Evolutionary conservation across 2,797 vertebrate genomes (phyloP).

Genomic region (Calcarius lapponicus): DNA sequence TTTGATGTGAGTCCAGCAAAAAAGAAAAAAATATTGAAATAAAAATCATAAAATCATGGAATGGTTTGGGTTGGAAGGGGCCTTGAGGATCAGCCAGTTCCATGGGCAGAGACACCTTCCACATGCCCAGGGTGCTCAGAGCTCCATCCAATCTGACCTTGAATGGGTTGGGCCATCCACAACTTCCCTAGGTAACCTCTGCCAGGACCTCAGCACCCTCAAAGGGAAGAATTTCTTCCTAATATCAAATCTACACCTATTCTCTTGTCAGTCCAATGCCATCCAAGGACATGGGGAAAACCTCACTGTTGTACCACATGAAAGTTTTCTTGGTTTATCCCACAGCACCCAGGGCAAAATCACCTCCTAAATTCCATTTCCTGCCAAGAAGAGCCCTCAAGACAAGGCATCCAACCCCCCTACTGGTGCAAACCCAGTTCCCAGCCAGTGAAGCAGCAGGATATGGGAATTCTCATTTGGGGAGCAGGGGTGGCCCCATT

Average conservation of each 20-base stretch:
- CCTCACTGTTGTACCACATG: rapidly evolving
- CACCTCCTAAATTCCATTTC: not conserved
- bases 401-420: not conserved
- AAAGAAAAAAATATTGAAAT: not conserved
- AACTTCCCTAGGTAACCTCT: not conserved
- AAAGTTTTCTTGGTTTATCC: not conserved
- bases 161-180: not conserved
- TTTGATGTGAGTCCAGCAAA: not conserved
- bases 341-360: not conserved
- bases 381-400: not conserved
- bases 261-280: not conserved
- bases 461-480: rapidly evolving
- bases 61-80: not conserved
- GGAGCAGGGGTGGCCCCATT: not conserved
- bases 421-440: not conserved
- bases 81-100: not conserved
- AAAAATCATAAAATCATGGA: not conserved
- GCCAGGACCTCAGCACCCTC: not conserved
- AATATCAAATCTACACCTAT: not conserved
- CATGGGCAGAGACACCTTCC: not conserved
- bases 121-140: not conserved
- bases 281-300: not conserved
- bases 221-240: not conserved
- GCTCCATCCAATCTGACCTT: not conserved
- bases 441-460: not conserved